phyloP scores from a whole-genome alignment of 2,888 invertebrate genomes.

The Drosophila histrio region DNA sequence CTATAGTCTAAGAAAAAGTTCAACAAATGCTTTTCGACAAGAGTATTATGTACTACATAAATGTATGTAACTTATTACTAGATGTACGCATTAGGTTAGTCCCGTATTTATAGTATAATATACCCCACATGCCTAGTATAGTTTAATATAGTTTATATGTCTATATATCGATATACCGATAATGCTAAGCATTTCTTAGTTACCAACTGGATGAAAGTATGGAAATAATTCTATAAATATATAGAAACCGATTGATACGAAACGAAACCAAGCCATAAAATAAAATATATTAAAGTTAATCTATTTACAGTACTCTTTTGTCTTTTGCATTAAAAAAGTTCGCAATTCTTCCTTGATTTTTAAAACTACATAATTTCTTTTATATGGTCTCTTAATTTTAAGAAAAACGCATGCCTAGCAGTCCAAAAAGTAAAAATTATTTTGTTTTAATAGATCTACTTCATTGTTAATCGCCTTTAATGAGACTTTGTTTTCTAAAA shows the following conservation, averaged over 20 bases:
- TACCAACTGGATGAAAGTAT: slow-evolving; percentile 3
- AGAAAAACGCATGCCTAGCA: no score
- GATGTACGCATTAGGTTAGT: slow-evolving; percentile 46
- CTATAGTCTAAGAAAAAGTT: slow-evolving; percentile 17
- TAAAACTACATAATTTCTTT: background rate
- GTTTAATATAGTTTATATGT: slow-evolving; percentile 48
- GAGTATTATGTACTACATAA: slow-evolving; percentile 50
- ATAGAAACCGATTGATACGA: slow-evolving; percentile 32
- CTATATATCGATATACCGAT: slow-evolving; percentile 56
- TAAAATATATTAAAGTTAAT: slow-evolving; percentile 64
- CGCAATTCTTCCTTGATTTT: background rate
- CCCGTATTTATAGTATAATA: slow-evolving; percentile 27
- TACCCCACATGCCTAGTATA: slow-evolving; percentile 32
- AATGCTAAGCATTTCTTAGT: slow-evolving; percentile 68
- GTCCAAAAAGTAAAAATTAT: background rate
- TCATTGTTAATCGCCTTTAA: no score
- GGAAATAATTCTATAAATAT: slow-evolving; percentile 22
- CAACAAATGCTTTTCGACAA: slow-evolving; percentile 20
- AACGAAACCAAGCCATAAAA: slow-evolving; percentile 71
- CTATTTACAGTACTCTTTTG: slow-evolving; percentile 41
- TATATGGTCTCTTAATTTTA: no score
- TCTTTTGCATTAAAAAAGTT: background rate
- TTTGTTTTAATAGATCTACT: no score
- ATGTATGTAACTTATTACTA: slow-evolving; percentile 53
- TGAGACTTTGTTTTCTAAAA: no score